A percentile compares a stretch with the other conserved stretches of the same genome.
phyloP scores from a whole-genome alignment of 2,113 vertebrate species.

The Corythaixoides concolor region DNA sequence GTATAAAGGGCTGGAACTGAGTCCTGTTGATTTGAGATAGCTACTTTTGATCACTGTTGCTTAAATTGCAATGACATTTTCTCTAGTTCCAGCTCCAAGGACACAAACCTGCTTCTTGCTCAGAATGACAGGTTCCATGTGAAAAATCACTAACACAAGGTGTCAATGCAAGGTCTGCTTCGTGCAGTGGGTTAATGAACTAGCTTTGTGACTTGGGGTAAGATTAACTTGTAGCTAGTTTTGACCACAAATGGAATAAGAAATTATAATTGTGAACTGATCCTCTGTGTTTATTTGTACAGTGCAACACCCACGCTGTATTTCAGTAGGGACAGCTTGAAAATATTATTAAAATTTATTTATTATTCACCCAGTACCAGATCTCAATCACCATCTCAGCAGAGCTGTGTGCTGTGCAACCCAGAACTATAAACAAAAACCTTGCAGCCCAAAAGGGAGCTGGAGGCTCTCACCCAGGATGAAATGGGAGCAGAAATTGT shows the following conservation, averaged over 20 bases:
- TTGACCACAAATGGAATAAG: conserved; percentile 15
- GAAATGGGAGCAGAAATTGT: neutral
- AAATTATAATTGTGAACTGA: neutral
- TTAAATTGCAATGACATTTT: conserved; percentile 62
- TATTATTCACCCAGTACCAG: neutral
- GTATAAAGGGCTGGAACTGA: conserved; percentile 35
- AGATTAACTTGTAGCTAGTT: neutral
- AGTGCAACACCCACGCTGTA: neutral
- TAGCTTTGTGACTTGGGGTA: neutral
- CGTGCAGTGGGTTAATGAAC: neutral
- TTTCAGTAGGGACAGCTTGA: neutral
- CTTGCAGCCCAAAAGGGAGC: neutral
- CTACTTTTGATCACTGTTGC: conserved; percentile 58
- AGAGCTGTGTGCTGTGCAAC: neutral
- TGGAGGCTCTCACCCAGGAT: neutral
- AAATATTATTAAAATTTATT: neutral
- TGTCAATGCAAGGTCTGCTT: neutral
- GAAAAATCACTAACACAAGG: neutral
- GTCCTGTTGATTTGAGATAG: conserved; percentile 35
- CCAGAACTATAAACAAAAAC: neutral
- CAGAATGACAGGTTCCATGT: neutral
- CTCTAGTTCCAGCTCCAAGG: conserved; percentile 24
- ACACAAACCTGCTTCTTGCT: conserved; percentile 10
- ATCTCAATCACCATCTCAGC: neutral
- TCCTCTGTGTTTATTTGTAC: neutral